Evolutionary conservation across 2,888 invertebrate species (phyloP).

Genomic region (Erebia epiphron): DNA sequence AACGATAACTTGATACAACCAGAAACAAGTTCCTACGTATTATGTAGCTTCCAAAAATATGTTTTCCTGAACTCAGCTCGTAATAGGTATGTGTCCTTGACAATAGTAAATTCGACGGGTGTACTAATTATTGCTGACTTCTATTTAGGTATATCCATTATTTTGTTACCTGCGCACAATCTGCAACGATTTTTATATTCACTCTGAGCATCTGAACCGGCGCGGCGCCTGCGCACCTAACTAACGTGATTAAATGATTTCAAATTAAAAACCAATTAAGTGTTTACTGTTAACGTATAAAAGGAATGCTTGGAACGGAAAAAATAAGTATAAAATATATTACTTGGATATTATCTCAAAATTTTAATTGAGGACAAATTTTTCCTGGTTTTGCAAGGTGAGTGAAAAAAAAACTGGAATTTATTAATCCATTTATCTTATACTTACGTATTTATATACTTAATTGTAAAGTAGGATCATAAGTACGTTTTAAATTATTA

Average conservation of each 20-base stretch:
- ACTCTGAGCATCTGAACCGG: neutral
- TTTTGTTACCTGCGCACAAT: neutral
- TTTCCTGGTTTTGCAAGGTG: neutral
- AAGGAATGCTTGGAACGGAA: slow-evolving; percentile 8
- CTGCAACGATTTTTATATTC: neutral
- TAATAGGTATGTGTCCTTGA: neutral
- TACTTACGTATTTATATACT: too few species aligned
- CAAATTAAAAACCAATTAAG: slow-evolving; percentile 8
- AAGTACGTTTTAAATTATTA: too few species aligned
- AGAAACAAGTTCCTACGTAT: neutral
- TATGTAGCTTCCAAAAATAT: neutral
- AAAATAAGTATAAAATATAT: neutral
- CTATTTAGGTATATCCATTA: neutral
- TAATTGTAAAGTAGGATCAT: too few species aligned
- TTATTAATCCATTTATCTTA: too few species aligned
- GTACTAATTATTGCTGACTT: neutral
- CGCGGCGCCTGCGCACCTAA: neutral
- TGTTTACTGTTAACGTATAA: neutral
- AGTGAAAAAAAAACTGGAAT: neutral
- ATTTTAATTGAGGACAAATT: neutral
- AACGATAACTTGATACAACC: neutral
- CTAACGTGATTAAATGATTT: neutral
- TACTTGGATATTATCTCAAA: neutral
- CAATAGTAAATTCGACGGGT: neutral
- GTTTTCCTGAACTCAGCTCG: neutral